phyloP scores from a whole-genome alignment of 2,888 invertebrate species.

The Selenia dentaria region DNA sequence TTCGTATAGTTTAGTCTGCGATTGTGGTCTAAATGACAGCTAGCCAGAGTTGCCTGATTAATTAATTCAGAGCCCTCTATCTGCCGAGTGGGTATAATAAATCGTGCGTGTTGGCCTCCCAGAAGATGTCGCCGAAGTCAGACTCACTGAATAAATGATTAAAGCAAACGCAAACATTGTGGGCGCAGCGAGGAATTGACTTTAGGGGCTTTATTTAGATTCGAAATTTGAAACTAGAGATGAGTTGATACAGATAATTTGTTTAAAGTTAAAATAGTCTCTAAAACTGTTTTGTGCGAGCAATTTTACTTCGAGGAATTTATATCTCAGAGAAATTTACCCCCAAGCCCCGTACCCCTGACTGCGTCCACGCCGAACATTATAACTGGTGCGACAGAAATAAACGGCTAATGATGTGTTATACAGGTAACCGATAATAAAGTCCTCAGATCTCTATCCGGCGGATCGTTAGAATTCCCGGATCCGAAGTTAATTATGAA shows the following conservation, averaged over 20 bases:
- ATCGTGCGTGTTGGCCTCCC: slow-evolving; percentile 79
- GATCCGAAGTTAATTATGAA: slow-evolving; percentile 49
- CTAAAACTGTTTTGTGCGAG: too few relatives aligned
- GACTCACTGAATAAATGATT: slow-evolving; percentile 76
- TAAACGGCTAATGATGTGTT: slow-evolving; percentile 78
- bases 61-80: slow-evolving; percentile 75
- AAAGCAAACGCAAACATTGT: slow-evolving; percentile 63
- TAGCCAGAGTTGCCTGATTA: slow-evolving; percentile 66
- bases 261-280: too few relatives aligned
- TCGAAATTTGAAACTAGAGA: too few relatives aligned
- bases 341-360: not conserved
- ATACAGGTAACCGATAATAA: slow-evolving; percentile 79
- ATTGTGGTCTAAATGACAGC: slow-evolving; percentile 79
- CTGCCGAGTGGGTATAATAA: slow-evolving; percentile 72
- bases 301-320: too few relatives aligned
- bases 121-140: slow-evolving; percentile 76
- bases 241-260: too few relatives aligned
- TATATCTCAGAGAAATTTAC: too few relatives aligned
- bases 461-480: slow-evolving; percentile 68
- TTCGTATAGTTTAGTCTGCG: slow-evolving; percentile 61
- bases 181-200: slow-evolving; percentile 8
- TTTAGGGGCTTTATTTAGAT: not conserved
- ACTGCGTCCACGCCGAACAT: slow-evolving; percentile 35
- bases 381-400: slow-evolving; percentile 74
- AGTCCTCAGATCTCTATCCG: slow-evolving; percentile 71